A percentile compares a stretch with the other conserved stretches of the same genome.
Evolutionary conservation across 2,888 invertebrate genomes (phyloP).

Genomic region (Calliscelio sp.): DNA sequence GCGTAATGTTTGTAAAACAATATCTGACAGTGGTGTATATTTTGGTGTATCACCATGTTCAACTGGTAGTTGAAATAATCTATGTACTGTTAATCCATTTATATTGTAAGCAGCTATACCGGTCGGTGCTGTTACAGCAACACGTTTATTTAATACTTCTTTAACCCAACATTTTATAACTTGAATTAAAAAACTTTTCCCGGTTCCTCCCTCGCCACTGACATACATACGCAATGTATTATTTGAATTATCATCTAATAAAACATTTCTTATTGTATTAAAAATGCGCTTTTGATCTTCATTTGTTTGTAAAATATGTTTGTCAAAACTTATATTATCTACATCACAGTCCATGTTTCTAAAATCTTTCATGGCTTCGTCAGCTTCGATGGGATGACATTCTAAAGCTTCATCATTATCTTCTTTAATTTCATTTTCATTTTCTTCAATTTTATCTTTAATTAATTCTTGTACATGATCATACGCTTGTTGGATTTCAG

Average conservation of each 20-base stretch:
- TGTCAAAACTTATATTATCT: no score
- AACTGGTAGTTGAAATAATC: no score
- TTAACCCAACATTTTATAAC: conserved; percentile 43
- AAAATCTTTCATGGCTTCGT: conserved; percentile 74
- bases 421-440: conserved; percentile 12
- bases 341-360: no score
- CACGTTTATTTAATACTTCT: no score
- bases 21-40: no score
- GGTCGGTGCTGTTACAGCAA: no score
- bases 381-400: conserved; percentile 65
- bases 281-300: conserved; percentile 77
- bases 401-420: conserved; percentile 54
- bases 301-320: conserved; percentile 76
- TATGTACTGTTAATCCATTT: conserved; percentile 47
- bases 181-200: conserved; percentile 48
- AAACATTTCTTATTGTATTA: conserved; percentile 44
- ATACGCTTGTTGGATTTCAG: no score
- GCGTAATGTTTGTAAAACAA: conserved; percentile 70
- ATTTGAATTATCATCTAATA: no score
- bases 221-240: no score
- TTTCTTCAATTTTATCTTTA: conserved; percentile 16
- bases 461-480: neutral
- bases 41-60: conserved; percentile 65
- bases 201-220: no score
- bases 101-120: no score